These are phyloP conservation scores for Butorides virescens DNA, from an alignment of 2,113 vertebrate species.

Conservation along the genomic window DNA sequence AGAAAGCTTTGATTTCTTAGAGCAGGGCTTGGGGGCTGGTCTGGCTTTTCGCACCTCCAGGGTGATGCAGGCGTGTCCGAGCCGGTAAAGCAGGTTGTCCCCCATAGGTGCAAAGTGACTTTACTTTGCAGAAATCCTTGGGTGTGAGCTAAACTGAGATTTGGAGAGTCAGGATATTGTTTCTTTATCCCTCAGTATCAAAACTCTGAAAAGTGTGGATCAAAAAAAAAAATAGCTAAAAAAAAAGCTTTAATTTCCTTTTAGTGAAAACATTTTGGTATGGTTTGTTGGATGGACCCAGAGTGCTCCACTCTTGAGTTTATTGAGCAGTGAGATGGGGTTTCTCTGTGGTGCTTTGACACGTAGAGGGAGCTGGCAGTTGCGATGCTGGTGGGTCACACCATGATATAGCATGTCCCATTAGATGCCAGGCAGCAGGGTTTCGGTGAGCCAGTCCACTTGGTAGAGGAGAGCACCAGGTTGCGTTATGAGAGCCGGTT, in stretches of 20 bases:
- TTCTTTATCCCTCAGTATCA: not conserved
- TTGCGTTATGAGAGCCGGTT: not conserved
- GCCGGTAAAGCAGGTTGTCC: not conserved
- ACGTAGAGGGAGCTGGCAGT: not conserved
- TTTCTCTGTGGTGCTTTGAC: not conserved
- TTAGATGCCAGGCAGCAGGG: not conserved
- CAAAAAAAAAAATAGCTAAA: not conserved
- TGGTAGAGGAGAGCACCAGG: not conserved
- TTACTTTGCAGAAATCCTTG: not conserved
- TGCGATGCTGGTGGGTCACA: fast-evolving
- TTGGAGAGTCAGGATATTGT: not conserved
- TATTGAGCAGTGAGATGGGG: not conserved
- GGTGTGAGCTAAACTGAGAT: not conserved
- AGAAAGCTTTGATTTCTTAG: not conserved
- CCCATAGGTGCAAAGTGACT: not conserved
- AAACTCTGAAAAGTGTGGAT: not conserved
- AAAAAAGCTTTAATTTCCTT: not conserved
- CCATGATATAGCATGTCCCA: not conserved
- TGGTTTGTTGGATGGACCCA: not conserved
- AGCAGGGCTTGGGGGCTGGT: not conserved
- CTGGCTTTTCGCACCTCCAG: not conserved
- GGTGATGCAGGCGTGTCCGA: not conserved
- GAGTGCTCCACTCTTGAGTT: not conserved
- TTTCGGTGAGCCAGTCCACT: not conserved
- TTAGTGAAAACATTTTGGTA: not conserved